Conservation (phyloP, 2,888 invertebrate genomes). For the Himalopsyche kuldschensis region DNA sequence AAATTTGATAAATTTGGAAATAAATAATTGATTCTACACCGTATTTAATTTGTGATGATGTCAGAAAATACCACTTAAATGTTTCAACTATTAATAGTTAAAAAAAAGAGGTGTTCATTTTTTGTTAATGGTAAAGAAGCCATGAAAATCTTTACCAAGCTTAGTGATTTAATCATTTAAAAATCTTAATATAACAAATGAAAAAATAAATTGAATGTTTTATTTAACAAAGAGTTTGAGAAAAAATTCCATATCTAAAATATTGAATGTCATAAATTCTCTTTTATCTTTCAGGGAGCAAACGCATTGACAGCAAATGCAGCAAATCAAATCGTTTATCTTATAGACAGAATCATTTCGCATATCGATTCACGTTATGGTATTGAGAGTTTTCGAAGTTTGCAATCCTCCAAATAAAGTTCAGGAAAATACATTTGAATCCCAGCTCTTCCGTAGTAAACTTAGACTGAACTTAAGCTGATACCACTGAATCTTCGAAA, state of each 20-base stretch:
- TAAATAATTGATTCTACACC: no score
- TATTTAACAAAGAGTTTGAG: neutral
- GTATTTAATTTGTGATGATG: no score
- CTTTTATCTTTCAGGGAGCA: neutral
- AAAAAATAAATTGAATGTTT: neutral
- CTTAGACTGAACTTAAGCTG: neutral
- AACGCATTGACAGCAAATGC: neutral
- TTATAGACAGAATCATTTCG: neutral
- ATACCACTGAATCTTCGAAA: slow-evolving; percentile 12
- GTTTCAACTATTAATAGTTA: no score
- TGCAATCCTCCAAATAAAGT: neutral
- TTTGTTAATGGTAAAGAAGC: no score
- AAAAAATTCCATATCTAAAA: neutral
- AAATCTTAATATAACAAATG: no score
- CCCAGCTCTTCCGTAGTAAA: neutral
- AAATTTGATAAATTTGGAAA: no score
- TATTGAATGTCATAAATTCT: neutral
- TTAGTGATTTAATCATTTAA: no score
- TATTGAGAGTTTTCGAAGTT: neutral
- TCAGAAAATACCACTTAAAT: no score
- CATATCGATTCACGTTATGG: neutral
- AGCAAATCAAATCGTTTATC: neutral
- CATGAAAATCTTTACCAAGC: no score
- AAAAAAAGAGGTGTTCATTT: no score
- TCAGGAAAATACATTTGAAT: neutral